Conservation (phyloP, 2,888 invertebrate species). For the Homarus gammarus region DNA sequence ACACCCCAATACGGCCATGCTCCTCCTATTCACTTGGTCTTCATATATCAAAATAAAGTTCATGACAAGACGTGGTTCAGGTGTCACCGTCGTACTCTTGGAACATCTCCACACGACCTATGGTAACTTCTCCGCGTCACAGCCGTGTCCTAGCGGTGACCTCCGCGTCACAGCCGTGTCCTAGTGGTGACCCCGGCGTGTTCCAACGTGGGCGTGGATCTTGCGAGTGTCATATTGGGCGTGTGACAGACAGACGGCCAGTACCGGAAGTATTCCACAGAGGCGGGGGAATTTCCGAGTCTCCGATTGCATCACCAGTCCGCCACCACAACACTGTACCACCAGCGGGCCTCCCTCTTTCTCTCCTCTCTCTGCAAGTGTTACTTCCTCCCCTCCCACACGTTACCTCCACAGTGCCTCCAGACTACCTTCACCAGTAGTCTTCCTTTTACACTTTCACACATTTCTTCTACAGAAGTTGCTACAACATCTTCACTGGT, state of each 20-base stretch:
- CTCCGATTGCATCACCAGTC: slow-evolving; percentile 14
- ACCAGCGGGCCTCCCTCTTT: not conserved
- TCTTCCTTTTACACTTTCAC: not conserved
- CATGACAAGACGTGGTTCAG: no score
- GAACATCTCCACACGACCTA: no score
- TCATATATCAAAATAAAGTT: no score
- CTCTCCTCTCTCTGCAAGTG: not conserved
- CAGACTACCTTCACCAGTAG: not conserved
- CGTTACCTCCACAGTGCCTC: not conserved
- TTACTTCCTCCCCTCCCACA: not conserved
- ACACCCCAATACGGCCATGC: no score
- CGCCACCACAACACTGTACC: not conserved
- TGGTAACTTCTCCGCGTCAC: not conserved
- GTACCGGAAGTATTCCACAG: slow-evolving; percentile 51
- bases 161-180: not conserved
- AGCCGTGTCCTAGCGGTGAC: not conserved
- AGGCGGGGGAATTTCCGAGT: slow-evolving; percentile 56
- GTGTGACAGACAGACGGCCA: slow-evolving; percentile 23
- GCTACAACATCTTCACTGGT: no score
- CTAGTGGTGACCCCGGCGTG: slow-evolving; percentile 7
- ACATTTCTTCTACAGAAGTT: no score
- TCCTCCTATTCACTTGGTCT: no score
- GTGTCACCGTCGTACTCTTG: no score
- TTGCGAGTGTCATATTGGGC: slow-evolving; percentile 51
- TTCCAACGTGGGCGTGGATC: slow-evolving; percentile 40